Conservation (phyloP, 2,113 vertebrate species). For the Corythornis madagascariensis region DNA sequence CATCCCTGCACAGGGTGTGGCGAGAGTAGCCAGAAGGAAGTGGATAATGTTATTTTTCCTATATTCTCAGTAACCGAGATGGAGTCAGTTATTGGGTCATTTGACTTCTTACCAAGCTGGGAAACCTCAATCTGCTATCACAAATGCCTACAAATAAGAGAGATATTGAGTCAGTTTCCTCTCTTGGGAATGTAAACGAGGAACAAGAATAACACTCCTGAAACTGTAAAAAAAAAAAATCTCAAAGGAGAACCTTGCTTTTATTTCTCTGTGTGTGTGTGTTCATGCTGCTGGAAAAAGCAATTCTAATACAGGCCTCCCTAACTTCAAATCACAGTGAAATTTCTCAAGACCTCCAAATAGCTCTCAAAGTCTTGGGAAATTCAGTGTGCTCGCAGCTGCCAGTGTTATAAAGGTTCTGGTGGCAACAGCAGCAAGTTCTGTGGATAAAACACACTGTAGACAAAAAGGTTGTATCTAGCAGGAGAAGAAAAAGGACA, state of each 20-base stretch:
- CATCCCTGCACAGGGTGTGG: not conserved
- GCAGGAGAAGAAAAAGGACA: not conserved
- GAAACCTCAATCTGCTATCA: conserved; percentile 48
- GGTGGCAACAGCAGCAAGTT: not conserved
- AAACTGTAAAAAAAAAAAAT: not conserved
- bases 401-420: not conserved
- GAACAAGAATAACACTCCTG: not conserved
- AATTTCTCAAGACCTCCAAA: conserved; percentile 2
- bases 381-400: not conserved
- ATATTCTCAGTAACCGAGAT: not conserved
- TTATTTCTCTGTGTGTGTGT: not conserved
- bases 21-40: conserved; percentile 1
- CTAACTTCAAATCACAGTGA: not conserved
- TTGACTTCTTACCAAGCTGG: conserved; percentile 40
- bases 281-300: not conserved
- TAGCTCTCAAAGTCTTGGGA: not conserved
- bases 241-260: conserved; percentile 19
- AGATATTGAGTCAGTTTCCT: conserved; percentile 12
- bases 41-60: conserved; percentile 21
- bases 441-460: not conserved
- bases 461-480: not conserved
- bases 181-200: conserved; percentile 36
- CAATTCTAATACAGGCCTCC: not conserved
- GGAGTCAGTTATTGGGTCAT: conserved; percentile 31
- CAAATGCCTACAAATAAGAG: conserved; percentile 42